A percentile compares a stretch with the other conserved stretches of the same genome.
These are phyloP conservation scores for Pseudomyrmex sp. DNA, from an alignment of 1,140 invertebrate species.

Conservation along the genomic window DNA sequence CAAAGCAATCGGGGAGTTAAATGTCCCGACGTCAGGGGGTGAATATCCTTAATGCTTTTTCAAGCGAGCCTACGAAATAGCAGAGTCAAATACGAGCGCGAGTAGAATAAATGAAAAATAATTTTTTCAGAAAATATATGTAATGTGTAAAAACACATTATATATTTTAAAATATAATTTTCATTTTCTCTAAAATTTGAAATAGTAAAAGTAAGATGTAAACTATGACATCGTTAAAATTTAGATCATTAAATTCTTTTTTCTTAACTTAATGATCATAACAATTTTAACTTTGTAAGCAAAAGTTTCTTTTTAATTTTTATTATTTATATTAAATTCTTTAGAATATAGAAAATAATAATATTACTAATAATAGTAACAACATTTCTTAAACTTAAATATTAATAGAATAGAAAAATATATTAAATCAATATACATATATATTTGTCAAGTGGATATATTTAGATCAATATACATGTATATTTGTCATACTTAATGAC, in stretches of 20 bases:
- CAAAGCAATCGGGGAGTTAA: constrained; percentile 83
- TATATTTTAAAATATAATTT: not conserved
- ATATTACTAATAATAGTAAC: not conserved
- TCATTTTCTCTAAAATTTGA: constrained; percentile 14
- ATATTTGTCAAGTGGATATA: no score
- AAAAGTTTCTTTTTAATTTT: not conserved
- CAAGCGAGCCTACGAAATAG: constrained; percentile 72
- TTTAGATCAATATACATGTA: no score
- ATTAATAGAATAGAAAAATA: not conserved
- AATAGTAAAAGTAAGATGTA: not conserved
- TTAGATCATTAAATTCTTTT: not conserved
- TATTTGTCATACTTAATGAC: no score
- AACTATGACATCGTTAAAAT: not conserved
- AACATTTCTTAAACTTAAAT: not conserved
- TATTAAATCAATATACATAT: no score
- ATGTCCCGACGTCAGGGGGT: constrained; percentile 71
- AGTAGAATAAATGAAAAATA: constrained; percentile 15
- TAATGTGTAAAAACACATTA: no score
- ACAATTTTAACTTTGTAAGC: not conserved
- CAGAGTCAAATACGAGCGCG: constrained; percentile 28
- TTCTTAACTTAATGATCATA: no score
- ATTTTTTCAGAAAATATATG: not conserved
- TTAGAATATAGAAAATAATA: not conserved
- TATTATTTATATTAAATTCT: constrained; percentile 1
- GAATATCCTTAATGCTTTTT: constrained; percentile 78